Base-by-base conservation (phyloP, 2,113 vertebrate genomes). In the Orycteropus afer region DNA sequence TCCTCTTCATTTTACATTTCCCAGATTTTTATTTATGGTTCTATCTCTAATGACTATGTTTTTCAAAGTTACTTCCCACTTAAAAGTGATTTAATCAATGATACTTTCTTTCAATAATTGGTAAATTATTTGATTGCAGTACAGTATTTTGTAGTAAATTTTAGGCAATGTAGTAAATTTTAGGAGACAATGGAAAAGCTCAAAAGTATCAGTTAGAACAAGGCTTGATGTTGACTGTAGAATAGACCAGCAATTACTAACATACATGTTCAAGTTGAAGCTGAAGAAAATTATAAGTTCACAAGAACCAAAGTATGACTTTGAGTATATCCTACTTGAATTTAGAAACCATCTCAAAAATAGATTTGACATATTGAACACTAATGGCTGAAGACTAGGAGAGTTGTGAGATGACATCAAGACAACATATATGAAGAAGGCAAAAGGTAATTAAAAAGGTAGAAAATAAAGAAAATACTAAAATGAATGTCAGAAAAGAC, bases 21-120 rank as follows among this genome's bases (percentile, higher is more conserved):
- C 45, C 15, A 32, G 22, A 51, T 59, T 92, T 93, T 88, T 91
- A 74, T 81, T 97, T 86, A 86, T 83, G 29, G 11, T 86, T 73
- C 45, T 53, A 78, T 85, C 73, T 92, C 17, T 73, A 51, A 7
- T 59, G 59, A 90, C 61, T 76, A 37, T 87, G 25, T 20, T 93
- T 95, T 91, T 47, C 22, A 76, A 92, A 80, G 11, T 91, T 25
- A 89, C 4, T 80, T 93, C 22, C 13, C 8, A 32, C 29, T 40
- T 92, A 61, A 69, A 77, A 87, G 57, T 22, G 13, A 77, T 84
- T 80, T 65, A 69, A 65, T 73, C 37, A 83, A 51, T 13, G 4
- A 51, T 45, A 69, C 22, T 77, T 4, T 1, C 76, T 85, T 87
- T 69, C 1, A 53, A 37, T 17, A n/a, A n/a, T 65, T 1, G 76